These are phyloP conservation scores for Tipula lateralis DNA, from an alignment of 2,888 invertebrate species.

Conservation along the genomic window DNA sequence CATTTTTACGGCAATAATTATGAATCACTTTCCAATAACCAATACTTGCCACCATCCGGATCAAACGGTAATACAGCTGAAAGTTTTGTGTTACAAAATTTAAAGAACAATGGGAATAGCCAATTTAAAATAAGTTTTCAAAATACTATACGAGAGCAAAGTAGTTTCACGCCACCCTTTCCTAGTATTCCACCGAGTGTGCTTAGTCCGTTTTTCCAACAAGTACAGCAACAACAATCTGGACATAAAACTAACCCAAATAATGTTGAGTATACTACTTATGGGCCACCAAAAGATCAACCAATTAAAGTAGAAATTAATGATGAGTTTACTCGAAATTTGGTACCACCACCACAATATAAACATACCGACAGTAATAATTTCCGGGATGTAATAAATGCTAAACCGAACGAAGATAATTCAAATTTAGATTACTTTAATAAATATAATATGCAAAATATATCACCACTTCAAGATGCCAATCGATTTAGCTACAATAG, in stretches of 20 bases:
- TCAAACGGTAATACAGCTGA: background rate
- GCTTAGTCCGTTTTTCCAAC: constrained; percentile 33
- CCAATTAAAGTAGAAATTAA: background rate
- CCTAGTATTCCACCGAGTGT: constrained; percentile 35
- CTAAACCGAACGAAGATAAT: background rate
- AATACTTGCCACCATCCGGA: background rate
- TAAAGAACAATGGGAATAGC: background rate
- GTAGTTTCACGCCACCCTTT: constrained; percentile 13
- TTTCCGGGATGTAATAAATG: constrained; percentile 21
- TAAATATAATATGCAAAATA: background rate
- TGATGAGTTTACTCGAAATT: constrained; percentile 30
- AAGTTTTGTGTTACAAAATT: constrained; percentile 4
- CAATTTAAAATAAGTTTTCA: background rate
- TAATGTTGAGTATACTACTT: background rate
- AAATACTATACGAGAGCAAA: background rate
- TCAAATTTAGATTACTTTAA: background rate
- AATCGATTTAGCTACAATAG: constrained; percentile 32
- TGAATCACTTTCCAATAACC: background rate
- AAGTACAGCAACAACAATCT: constrained; percentile 29
- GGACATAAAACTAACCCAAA: background rate
- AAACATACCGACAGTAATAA: constrained; percentile 32
- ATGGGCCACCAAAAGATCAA: background rate
- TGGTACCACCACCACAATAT: constrained; percentile 29
- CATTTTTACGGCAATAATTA: background rate
- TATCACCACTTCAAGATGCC: constrained; percentile 32